A percentile compares a stretch with the other conserved stretches of the same genome.
phyloP scores from a whole-genome alignment of 1,140 invertebrate genomes.

The Neodiprion fabricii region DNA sequence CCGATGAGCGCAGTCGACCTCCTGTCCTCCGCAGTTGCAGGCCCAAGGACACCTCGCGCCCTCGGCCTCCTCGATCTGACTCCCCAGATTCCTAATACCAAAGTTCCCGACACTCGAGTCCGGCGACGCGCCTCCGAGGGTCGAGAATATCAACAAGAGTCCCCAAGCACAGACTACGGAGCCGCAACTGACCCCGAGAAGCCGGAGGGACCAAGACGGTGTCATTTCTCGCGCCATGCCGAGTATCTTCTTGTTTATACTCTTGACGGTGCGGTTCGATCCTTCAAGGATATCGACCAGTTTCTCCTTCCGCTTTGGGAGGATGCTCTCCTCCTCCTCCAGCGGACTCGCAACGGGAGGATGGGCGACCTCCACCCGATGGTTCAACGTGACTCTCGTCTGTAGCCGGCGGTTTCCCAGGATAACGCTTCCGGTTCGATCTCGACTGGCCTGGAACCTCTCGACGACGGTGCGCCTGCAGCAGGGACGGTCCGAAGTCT shows the following conservation, averaged over 20 bases:
- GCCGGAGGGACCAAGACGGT: slow-evolving; percentile 51
- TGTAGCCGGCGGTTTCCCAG: too few species aligned
- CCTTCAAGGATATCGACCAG: slow-evolving; percentile 41
- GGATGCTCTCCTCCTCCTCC: slow-evolving; percentile 10
- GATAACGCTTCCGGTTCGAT: not conserved
- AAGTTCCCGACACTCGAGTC: slow-evolving; percentile 38
- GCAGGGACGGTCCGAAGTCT: not conserved
- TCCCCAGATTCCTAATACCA: slow-evolving; percentile 47
- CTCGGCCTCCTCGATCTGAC: slow-evolving; percentile 48
- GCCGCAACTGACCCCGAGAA: slow-evolving; percentile 54
- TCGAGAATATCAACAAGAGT: slow-evolving; percentile 50
- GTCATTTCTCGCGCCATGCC: slow-evolving; percentile 54
- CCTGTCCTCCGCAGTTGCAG: slow-evolving; percentile 78
- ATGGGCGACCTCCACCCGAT: not conserved
- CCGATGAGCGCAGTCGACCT: slow-evolving; percentile 82
- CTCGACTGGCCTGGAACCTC: not conserved
- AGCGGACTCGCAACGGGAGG: not conserved
- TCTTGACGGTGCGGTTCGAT: slow-evolving; percentile 44
- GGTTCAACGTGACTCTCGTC: not conserved
- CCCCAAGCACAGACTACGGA: slow-evolving; percentile 55
- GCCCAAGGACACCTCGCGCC: slow-evolving; percentile 74
- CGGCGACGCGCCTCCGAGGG: slow-evolving; percentile 51
- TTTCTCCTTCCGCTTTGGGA: slow-evolving; percentile 12
- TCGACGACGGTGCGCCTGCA: too few species aligned
- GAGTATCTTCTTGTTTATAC: slow-evolving; percentile 51